Base-by-base conservation (phyloP, 1,140 invertebrate genomes). In the Medauroidea extradentata region DNA sequence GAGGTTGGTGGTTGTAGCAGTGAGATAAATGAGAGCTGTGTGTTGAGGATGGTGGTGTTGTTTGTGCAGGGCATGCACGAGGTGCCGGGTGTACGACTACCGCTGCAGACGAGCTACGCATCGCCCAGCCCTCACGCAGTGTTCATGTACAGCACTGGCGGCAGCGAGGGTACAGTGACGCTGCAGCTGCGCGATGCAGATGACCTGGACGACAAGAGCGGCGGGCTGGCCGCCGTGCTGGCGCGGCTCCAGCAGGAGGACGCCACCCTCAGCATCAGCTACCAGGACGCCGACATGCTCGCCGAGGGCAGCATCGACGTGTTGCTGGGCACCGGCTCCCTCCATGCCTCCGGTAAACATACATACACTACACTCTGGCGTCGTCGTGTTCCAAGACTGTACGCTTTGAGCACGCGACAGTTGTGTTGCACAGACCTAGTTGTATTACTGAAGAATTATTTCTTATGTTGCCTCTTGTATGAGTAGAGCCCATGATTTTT, bases 1-100 rank as follows among this genome's bases (percentile, higher is more conserved):
- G n/a, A n/a, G n/a, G n/a, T n/a, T n/a, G n/a, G n/a, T n/a, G n/a
- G n/a, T n/a, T n/a, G n/a, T n/a, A n/a, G n/a, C n/a, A n/a, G n/a
- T n/a, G n/a, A n/a, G n/a, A n/a, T n/a, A n/a, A n/a, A n/a, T n/a
- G n/a, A n/a, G n/a, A n/a, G n/a, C n/a, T n/a, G n/a, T n/a, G n/a
- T n/a, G n/a, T n/a, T n/a, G 29, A 11, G 29, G 29, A 11, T 11
- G 44, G 44, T 21, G 18, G 4, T n/a, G 13, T 52, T 34, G 53
- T 39, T 62, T 64, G 64, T 74, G 71, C 44, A 77, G 78, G 76
- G 78, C 69, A 73, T 77, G 53, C 78, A 79, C 62, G 79, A 79
- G 68, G 77, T 79, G 64, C 76, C 78, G 57, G 78, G 78, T 60
- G 77, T 79, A 57, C 75, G 79, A 62, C 70, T 80, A 64, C 78